Evolutionary conservation across 2,797 vertebrate species (phyloP).

Genomic region (Fistularia tabacaria): DNA sequence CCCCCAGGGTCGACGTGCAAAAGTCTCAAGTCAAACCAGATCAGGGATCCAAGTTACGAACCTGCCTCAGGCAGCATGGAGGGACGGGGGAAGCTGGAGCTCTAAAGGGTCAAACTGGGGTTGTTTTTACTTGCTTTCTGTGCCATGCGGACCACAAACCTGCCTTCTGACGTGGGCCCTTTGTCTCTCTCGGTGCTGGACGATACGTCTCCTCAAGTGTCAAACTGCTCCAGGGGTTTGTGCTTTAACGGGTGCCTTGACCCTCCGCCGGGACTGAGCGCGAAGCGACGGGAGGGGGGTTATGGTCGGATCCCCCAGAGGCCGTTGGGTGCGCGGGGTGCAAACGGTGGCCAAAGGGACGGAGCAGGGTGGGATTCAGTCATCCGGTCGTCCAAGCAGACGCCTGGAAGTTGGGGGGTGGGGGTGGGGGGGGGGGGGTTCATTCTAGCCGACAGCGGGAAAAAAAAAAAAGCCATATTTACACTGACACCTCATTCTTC

Average conservation of each 20-base stretch:
- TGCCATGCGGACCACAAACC: slow-evolving; percentile 42
- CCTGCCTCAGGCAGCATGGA: slow-evolving; percentile 46
- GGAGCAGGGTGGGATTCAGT: slow-evolving; percentile 31
- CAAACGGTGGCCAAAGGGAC: slow-evolving; percentile 1
- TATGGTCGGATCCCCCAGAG: slow-evolving; percentile 37
- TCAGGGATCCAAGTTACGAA: slow-evolving; percentile 46
- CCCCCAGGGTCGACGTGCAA: not conserved
- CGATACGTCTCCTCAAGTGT: slow-evolving; percentile 33
- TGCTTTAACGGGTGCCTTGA: slow-evolving; percentile 60
- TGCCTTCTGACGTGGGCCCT: slow-evolving; percentile 10
- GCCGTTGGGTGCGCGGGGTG: slow-evolving; percentile 11
- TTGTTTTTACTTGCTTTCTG: slow-evolving; percentile 26
- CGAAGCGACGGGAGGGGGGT: slow-evolving; percentile 45
- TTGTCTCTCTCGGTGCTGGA: slow-evolving; percentile 66
- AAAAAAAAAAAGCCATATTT: slow-evolving; percentile 29
- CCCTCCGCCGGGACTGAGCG: no score
- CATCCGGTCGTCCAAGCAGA: no score
- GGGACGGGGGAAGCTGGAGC: not conserved
- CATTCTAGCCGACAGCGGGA: slow-evolving; percentile 24
- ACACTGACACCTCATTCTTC: slow-evolving; percentile 38
- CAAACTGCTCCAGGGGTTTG: slow-evolving; percentile 35
- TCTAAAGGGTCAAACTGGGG: slow-evolving; percentile 5
- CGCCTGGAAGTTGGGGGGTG: no score
- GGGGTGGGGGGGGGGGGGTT: no score
- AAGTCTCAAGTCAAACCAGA: slow-evolving; percentile 27